These are phyloP conservation scores for Ceratotherium simum DNA, from an alignment of 2,113 vertebrate genomes.

Conservation along the genomic window DNA sequence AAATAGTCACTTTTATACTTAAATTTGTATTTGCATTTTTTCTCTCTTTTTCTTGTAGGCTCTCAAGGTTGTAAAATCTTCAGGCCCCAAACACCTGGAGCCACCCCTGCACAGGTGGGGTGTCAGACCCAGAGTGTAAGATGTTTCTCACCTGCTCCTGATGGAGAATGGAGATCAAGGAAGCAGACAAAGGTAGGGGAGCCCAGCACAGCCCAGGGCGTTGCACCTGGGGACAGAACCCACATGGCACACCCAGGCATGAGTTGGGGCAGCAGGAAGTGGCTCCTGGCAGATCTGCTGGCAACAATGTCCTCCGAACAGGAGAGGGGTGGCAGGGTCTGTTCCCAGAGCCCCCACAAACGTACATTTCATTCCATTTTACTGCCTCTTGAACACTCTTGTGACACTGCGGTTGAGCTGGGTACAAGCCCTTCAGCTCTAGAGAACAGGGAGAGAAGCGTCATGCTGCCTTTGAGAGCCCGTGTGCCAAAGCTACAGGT, in stretches of 20 bases:
- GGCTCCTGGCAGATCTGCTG: rapidly evolving
- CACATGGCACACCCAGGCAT: rapidly evolving
- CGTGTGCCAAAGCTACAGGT: rapidly evolving
- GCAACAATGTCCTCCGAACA: rapidly evolving
- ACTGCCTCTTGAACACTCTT: rapidly evolving
- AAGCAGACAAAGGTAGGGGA: not conserved
- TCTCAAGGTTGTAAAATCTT: rapidly evolving
- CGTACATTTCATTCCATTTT: not conserved
- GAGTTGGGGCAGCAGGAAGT: rapidly evolving
- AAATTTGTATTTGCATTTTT: not conserved
- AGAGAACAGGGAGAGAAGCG: not conserved
- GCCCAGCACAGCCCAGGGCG: too few species aligned
- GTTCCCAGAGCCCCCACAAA: not conserved
- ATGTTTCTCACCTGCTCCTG: not conserved
- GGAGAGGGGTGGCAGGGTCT: rapidly evolving
- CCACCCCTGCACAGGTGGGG: rapidly evolving
- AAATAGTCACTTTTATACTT: not conserved
- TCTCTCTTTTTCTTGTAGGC: not conserved
- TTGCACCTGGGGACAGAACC: rapidly evolving
- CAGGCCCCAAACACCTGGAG: rapidly evolving
- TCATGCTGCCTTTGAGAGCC: rapidly evolving
- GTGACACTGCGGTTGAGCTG: rapidly evolving
- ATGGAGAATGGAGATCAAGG: rapidly evolving
- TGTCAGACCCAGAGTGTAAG: rapidly evolving
- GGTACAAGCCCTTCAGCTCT: not conserved